phyloP scores from a whole-genome alignment of 1,140 invertebrate genomes.

The Sarcophaga bullata region DNA sequence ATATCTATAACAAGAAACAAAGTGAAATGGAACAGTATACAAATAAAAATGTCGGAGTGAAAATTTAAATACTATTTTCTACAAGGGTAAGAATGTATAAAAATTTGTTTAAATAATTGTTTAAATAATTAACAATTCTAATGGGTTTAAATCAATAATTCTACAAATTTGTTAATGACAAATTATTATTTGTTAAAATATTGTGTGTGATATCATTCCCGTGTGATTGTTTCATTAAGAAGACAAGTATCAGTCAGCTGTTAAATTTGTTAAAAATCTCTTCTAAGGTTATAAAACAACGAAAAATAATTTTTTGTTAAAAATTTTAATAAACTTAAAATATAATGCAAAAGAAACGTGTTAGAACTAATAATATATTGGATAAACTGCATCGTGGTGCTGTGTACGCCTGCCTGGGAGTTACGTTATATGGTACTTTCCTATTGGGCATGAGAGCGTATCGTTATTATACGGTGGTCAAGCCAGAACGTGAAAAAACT shows the following conservation, averaged over 20 bases:
- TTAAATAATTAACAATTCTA: too few relatives aligned
- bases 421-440: slow-evolving; percentile 65
- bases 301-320: neutral
- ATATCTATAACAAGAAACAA: neutral
- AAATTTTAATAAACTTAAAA: neutral
- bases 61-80: too few relatives aligned
- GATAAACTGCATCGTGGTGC: slow-evolving; percentile 67
- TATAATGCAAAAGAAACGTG: slow-evolving; percentile 59
- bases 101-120: too few relatives aligned
- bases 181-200: too few relatives aligned
- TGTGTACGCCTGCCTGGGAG: slow-evolving; percentile 66
- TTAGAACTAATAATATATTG: slow-evolving; percentile 58
- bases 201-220: neutral
- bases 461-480: slow-evolving; percentile 65
- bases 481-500: slow-evolving; percentile 62
- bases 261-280: neutral
- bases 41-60: neutral
- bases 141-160: too few relatives aligned
- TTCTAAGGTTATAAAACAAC: neutral
- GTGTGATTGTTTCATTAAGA: neutral
- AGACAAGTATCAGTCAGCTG: neutral
- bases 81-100: too few relatives aligned
- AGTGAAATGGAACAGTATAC: neutral
- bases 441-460: slow-evolving; percentile 64
- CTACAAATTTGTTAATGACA: too few relatives aligned